Percentiles rank a stretch among this genome's conserved stretches.
Evolutionary conservation across 2,888 invertebrate species (phyloP).

Genomic region (Trissoscelio sp.): DNA sequence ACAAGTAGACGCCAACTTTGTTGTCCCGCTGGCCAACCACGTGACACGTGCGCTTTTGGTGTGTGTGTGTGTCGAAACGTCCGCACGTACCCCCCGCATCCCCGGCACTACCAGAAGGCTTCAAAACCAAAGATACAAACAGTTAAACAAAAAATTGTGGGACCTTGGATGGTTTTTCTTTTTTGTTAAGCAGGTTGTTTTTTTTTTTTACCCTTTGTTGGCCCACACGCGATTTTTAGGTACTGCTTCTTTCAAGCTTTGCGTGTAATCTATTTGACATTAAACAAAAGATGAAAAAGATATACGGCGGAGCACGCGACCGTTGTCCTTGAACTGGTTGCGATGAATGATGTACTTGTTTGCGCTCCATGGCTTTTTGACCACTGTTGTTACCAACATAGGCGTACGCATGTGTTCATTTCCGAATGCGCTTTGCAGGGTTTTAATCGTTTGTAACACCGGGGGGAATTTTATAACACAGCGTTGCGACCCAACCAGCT

Average conservation of each 20-base stretch:
- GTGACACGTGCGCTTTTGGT: slow-evolving; percentile 66
- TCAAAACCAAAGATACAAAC: no score
- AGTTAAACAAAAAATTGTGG: no score
- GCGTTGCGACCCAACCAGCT: no score
- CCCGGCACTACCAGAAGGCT: no score
- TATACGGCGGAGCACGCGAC: slow-evolving; percentile 65
- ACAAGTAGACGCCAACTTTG: slow-evolving; percentile 23
- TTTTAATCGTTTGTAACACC: no score
- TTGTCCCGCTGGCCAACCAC: slow-evolving; percentile 39
- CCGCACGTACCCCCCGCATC: slow-evolving; percentile 21
- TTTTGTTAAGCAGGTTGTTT: no score
- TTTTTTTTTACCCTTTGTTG: slow-evolving; percentile 35
- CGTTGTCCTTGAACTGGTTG: slow-evolving; percentile 67
- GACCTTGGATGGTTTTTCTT: no score
- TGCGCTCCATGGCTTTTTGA: slow-evolving; percentile 36
- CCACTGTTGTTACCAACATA: slow-evolving; percentile 32
- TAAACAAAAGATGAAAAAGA: slow-evolving; percentile 63
- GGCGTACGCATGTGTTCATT: slow-evolving; percentile 42
- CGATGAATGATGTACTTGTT: slow-evolving; percentile 43
- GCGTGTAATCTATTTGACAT: slow-evolving; percentile 70
- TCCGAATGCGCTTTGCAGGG: no score
- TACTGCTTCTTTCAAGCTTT: slow-evolving; percentile 71
- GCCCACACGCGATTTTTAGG: slow-evolving; percentile 48
- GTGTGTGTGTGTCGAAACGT: slow-evolving; percentile 38
- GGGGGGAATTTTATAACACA: no score